Conservation (phyloP, 2,797 vertebrate genomes). For the Labeo calbasu region DNA sequence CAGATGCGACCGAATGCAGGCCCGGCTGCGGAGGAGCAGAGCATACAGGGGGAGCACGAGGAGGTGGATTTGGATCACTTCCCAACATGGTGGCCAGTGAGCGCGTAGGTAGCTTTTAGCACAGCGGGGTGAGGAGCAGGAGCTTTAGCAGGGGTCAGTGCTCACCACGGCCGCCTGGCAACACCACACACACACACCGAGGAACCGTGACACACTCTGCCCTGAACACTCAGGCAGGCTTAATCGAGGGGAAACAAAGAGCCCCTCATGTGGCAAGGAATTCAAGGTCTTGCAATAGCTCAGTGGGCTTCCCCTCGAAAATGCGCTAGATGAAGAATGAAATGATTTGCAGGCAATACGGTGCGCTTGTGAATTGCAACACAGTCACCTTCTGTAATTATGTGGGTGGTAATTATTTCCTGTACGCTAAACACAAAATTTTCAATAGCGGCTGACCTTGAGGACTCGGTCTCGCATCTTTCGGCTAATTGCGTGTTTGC, state of each 20-base stretch:
- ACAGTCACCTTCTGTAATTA: slow-evolving; percentile 47
- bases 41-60: background rate
- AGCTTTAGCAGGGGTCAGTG: slow-evolving; percentile 72
- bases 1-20: slow-evolving; percentile 32
- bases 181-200: slow-evolving; percentile 54
- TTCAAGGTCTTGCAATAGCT: slow-evolving; percentile 38
- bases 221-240: slow-evolving; percentile 34
- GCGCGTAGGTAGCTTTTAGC: slow-evolving; percentile 78
- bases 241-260: slow-evolving; percentile 47
- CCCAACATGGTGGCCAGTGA: slow-evolving; percentile 71
- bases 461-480: slow-evolving; percentile 46
- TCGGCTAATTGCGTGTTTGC: slow-evolving; percentile 55
- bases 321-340: background rate
- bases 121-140: slow-evolving; percentile 66
- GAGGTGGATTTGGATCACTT: slow-evolving; percentile 73
- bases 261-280: slow-evolving; percentile 34
- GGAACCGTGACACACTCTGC: slow-evolving; percentile 48
- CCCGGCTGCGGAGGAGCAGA: slow-evolving; percentile 50
- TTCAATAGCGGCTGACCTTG: slow-evolving; percentile 53
- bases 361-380: background rate
- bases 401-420: slow-evolving; percentile 47
- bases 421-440: slow-evolving; percentile 27
- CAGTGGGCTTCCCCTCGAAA: slow-evolving; percentile 35
- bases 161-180: slow-evolving; percentile 66
- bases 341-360: slow-evolving; percentile 17